Evolutionary conservation across 1,140 invertebrate species (phyloP).

Genomic region (Ceratina japonica): DNA sequence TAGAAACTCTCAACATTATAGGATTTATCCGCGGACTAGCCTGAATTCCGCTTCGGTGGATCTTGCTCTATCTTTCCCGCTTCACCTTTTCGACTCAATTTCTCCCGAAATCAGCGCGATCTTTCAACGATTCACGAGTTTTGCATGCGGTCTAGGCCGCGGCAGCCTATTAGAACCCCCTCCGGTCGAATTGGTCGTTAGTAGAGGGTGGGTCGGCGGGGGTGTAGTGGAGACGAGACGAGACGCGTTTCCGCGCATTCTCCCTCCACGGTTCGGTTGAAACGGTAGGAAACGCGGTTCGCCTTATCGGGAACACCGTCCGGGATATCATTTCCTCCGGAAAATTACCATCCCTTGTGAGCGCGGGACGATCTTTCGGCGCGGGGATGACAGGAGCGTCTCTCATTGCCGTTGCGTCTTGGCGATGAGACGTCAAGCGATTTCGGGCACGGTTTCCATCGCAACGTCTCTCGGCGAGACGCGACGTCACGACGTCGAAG

Average conservation of each 20-base stretch:
- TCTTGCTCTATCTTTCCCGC: background rate
- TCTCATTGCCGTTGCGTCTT: slow-evolving; percentile 42
- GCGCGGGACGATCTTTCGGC: slow-evolving; percentile 50
- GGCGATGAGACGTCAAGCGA: slow-evolving; percentile 59
- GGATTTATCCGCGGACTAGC: no score
- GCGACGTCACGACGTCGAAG: slow-evolving; percentile 20
- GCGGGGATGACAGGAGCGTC: slow-evolving; percentile 33
- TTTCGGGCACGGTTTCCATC: slow-evolving; percentile 48
- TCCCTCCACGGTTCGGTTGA: background rate
- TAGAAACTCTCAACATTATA: no score
- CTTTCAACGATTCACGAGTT: slow-evolving; percentile 3
- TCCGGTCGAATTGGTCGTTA: slow-evolving; percentile 33
- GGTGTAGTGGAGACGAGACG: background rate
- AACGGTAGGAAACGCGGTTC: slow-evolving; percentile 34
- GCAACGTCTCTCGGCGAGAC: slow-evolving; percentile 26
- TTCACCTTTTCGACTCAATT: background rate
- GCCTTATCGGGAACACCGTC: slow-evolving; percentile 55
- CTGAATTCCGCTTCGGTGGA: background rate
- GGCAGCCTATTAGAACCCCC: slow-evolving; percentile 39
- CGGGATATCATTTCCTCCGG: slow-evolving; percentile 63
- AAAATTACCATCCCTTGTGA: slow-evolving; percentile 64
- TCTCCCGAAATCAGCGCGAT: slow-evolving; percentile 9
- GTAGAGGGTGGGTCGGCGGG: no score
- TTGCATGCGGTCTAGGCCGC: slow-evolving; percentile 37
- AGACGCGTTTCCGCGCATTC: background rate